Base-by-base conservation (phyloP, 2,113 vertebrate species). In the Chauna torquata region DNA sequence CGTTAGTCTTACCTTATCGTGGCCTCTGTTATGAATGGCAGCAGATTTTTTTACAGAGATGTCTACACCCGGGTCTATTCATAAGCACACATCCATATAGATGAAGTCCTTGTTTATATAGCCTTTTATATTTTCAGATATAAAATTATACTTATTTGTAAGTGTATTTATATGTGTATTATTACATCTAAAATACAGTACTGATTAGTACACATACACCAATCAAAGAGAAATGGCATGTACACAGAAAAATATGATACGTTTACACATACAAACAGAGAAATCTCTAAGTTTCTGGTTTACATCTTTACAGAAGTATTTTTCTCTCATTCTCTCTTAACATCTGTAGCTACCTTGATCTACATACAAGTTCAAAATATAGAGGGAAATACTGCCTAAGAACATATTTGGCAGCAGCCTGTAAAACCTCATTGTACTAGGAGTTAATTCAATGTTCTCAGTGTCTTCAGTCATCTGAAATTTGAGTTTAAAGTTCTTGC, bases 401-500 rank as follows among this genome's bases (percentile, higher is more conserved):
- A n/a, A 74, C 12, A 9, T 52, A 68, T 93, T 96, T 96, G 90
- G 86, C 78, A 94, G 80, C 61, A 79, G 57, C 34, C 92, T 87
- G 50, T 58, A 90, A 96, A 97, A 36, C 87, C 62, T 85, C 71
- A 49, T 93, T 78, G 93, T 91, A 20, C 3, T 3, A 32, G 68
- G 82, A 91, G 78, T 94, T 96, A 97, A 96, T 93, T 49, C 72
- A 78, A 87, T 3, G 62, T 92, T 91, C 93, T 89, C 90, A 82
- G 74, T 44, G 55, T 95, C 92, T 81, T 24, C 88, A 94, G 82
- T 91, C 93, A 57, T 94, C 94, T 95, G 83, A 96, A 97, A 96
- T 97, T 92, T 75, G 75, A 86, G 93, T 93, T 91, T 78, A 96
- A 96, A 97, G 93, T 91, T 94, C 88, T 95, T 75, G 86, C 84